phyloP scores from a whole-genome alignment of 2,113 vertebrate species.

The Strigops habroptila region DNA sequence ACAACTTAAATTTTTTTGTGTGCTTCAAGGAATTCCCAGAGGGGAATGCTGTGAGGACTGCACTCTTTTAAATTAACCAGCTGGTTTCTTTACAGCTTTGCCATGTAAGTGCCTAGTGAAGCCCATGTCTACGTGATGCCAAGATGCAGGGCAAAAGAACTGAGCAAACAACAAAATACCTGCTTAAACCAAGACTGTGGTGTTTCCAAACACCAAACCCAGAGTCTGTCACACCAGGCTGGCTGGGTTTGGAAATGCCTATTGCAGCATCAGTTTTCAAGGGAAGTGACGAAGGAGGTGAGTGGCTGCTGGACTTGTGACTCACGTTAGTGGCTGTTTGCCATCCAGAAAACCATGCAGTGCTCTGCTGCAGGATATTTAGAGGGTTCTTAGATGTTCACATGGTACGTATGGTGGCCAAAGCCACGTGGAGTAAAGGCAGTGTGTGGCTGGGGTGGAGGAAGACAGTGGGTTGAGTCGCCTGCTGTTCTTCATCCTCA shows the following conservation, averaged over 20 bases:
- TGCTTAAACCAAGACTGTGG: neutral
- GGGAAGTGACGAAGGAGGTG: neutral
- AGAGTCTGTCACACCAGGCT: neutral
- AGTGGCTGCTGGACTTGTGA: neutral
- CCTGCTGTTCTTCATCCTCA: neutral
- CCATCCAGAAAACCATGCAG: neutral
- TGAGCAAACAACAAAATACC: neutral
- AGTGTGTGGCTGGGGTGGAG: neutral
- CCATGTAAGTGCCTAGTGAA: neutral
- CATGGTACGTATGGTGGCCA: rapidly evolving
- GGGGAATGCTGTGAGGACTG: neutral
- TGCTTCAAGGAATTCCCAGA: neutral
- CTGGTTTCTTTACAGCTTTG: neutral
- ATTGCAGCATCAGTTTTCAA: neutral
- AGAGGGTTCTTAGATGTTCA: neutral
- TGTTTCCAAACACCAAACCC: neutral
- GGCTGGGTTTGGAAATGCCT: neutral
- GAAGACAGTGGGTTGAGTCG: neutral
- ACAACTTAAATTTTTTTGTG: neutral
- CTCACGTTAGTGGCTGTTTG: neutral
- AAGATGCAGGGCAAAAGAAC: neutral
- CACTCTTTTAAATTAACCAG: neutral
- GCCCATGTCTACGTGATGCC: neutral
- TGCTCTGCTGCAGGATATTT: neutral
- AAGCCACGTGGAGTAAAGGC: neutral